Evolutionary conservation across 2,797 vertebrate genomes (phyloP).

Genomic region (Scolopax rusticola): DNA sequence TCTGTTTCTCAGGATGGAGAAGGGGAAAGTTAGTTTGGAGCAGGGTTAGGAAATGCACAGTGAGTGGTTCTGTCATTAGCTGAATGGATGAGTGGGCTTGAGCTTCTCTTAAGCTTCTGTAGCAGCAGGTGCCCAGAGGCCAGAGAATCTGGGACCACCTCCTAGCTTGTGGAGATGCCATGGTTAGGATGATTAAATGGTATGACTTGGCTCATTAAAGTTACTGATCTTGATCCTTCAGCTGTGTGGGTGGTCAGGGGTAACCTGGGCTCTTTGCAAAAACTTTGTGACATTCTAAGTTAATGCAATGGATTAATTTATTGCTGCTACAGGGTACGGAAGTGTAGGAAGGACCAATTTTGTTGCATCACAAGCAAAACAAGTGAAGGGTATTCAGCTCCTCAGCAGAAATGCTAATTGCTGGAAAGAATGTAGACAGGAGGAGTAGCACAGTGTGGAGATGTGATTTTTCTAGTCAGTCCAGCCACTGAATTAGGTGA

Average conservation of each 20-base stretch:
- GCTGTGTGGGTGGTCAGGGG: neutral
- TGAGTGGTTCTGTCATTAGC: neutral
- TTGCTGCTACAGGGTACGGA: neutral
- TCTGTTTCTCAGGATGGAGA: neutral
- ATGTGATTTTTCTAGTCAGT: neutral
- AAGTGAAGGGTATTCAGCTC: neutral
- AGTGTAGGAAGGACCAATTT: neutral
- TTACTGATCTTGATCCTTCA: neutral
- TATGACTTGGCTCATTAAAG: neutral
- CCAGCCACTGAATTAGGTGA: neutral
- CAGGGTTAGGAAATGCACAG: neutral
- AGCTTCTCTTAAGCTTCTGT: neutral
- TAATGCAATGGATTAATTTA: neutral
- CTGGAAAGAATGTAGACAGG: neutral
- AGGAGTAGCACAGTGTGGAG: neutral
- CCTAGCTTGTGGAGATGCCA: neutral
- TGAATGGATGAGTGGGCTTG: neutral
- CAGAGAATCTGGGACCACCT: neutral
- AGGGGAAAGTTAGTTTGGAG: neutral
- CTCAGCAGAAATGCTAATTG: neutral
- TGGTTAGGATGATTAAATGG: neutral
- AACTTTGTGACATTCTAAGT: neutral
- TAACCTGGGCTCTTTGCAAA: neutral
- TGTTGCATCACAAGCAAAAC: neutral
- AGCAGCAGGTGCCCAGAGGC: neutral